Percentiles rank a stretch among this genome's conserved stretches.
These are phyloP conservation scores for Lamproptera curius DNA, from an alignment of 2,888 invertebrate species.

Conservation along the genomic window DNA sequence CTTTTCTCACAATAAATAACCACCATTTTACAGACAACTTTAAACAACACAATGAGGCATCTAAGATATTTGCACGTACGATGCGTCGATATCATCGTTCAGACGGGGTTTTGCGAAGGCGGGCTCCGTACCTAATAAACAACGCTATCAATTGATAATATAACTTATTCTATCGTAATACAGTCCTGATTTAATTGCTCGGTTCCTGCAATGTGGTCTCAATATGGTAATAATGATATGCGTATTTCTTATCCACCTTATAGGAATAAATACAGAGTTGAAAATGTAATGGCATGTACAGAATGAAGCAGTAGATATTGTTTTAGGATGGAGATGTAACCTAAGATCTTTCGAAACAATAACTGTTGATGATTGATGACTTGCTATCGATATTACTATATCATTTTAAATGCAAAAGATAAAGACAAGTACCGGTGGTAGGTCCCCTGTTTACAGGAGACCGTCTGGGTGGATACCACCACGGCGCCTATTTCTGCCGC, in stretches of 20 bases:
- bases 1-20: too few relatives aligned
- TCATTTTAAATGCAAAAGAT: too few relatives aligned
- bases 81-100: constrained; percentile 48
- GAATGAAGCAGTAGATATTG: constrained; percentile 49
- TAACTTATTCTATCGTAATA: constrained; percentile 33
- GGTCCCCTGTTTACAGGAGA: too few relatives aligned
- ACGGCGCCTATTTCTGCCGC: too few relatives aligned
- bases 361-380: constrained; percentile 53
- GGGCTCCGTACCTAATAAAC: constrained; percentile 53
- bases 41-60: constrained; percentile 33
- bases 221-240: too few relatives aligned
- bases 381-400: too few relatives aligned
- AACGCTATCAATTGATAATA: constrained; percentile 32
- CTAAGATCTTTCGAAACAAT: constrained; percentile 46
- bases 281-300: too few relatives aligned
- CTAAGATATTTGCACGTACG: constrained; percentile 51
- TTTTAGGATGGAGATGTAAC: constrained; percentile 66
- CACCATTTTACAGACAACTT: too few relatives aligned
- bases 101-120: constrained; percentile 43
- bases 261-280: too few relatives aligned
- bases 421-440: too few relatives aligned
- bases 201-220: constrained; percentile 23
- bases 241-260: too few relatives aligned
- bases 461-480: too few relatives aligned
- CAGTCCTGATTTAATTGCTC: constrained; percentile 32